A percentile compares a stretch with the other conserved stretches of the same genome.
These are phyloP conservation scores for Lepidocolaptes lacrymiger DNA, from an alignment of 2,797 vertebrate species.

Conservation along the genomic window DNA sequence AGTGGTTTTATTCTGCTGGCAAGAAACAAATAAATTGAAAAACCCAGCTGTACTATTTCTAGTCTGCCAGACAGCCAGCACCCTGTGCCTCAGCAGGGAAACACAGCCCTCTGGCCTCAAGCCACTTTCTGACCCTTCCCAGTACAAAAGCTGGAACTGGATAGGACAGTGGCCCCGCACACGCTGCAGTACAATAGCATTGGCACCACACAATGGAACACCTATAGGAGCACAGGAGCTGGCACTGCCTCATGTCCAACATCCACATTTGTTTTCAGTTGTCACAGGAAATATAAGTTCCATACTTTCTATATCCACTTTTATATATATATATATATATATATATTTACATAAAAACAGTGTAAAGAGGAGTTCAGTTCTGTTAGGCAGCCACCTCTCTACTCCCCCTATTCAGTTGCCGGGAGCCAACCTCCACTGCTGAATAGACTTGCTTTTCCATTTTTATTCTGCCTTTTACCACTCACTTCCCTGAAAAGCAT, in stretches of 20 bases:
- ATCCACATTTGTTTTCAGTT: neutral
- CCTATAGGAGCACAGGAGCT: neutral
- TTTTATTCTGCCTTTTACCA: neutral
- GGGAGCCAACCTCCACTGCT: neutral
- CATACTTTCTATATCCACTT: neutral
- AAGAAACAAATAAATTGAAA: neutral
- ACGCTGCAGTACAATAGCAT: neutral
- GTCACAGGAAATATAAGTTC: neutral
- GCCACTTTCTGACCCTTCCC: neutral
- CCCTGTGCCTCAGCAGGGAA: neutral
- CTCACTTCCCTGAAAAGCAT: neutral
- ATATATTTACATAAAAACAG: neutral
- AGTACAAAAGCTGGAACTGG: neutral
- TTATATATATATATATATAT: no score
- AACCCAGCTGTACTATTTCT: neutral
- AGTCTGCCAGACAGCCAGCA: neutral
- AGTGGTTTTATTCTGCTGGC: neutral
- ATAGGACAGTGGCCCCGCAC: fast-evolving
- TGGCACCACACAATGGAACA: neutral
- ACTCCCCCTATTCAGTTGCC: neutral
- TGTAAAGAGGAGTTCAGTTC: neutral
- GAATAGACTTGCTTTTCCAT: neutral
- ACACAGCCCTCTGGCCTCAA: neutral
- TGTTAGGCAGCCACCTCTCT: neutral
- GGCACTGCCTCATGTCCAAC: fast-evolving